phyloP scores from a whole-genome alignment of 92 coral and sea anemone genomes.

The Epizoanthus ramosus region DNA sequence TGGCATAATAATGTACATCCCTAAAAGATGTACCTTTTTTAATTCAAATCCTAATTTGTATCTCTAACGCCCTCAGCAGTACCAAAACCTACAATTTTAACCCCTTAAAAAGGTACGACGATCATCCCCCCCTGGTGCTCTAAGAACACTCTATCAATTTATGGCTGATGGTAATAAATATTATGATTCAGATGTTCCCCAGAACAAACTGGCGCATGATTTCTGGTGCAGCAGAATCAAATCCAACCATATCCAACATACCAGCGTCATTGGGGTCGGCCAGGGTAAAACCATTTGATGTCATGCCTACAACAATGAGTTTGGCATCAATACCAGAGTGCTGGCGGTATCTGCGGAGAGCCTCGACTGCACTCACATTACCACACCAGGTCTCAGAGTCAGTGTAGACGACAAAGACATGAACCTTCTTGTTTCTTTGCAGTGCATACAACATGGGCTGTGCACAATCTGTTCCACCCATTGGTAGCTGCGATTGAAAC shows the following conservation, averaged over 20 bases:
- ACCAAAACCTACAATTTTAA: too few relatives aligned
- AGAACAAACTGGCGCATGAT: slow-evolving; percentile 44
- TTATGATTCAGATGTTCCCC: slow-evolving; percentile 25
- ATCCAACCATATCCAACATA: slow-evolving; percentile 55
- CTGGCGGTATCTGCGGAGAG: slow-evolving; percentile 32
- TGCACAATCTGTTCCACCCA: slow-evolving; percentile 54
- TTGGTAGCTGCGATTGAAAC: slow-evolving; percentile 22
- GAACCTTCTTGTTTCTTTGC: neutral
- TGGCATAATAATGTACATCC: too few relatives aligned
- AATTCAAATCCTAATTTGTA: too few relatives aligned
- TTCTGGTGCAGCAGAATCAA: slow-evolving; percentile 57
- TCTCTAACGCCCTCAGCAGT: too few relatives aligned
- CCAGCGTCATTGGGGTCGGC: slow-evolving; percentile 58
- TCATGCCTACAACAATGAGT: slow-evolving; percentile 1
- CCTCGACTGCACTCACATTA: slow-evolving; percentile 24
- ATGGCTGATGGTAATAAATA: too few relatives aligned
- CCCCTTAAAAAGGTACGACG: too few relatives aligned
- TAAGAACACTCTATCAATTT: too few relatives aligned
- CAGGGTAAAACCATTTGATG: slow-evolving; percentile 52
- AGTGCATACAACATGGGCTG: slow-evolving; percentile 40
- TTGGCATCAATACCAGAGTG: slow-evolving; percentile 4
- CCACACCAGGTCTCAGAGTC: slow-evolving; percentile 43
- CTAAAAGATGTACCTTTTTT: too few relatives aligned
- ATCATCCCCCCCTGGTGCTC: too few relatives aligned
- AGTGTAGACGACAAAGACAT: slow-evolving; percentile 16